A percentile compares a stretch with the other conserved stretches of the same genome.
Conservation (phyloP, 2,888 invertebrate species). For the Eilema caniola region DNA sequence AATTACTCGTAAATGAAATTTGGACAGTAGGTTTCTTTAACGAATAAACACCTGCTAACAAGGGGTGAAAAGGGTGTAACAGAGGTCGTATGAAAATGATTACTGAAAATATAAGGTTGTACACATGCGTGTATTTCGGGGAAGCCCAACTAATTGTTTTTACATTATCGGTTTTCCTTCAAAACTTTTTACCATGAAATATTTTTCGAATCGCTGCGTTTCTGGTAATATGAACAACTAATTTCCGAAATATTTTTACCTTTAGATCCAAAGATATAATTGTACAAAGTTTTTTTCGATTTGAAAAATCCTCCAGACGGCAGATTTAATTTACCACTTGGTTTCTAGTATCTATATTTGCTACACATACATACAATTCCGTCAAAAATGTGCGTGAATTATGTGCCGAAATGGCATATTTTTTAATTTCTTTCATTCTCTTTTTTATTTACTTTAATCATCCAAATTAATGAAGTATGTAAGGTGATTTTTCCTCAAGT, state of each 20-base stretch:
- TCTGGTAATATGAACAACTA: neutral
- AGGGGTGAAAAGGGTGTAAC: constrained; percentile 4
- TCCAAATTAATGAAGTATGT: neutral
- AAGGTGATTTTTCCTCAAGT: neutral
- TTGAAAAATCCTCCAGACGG: no score
- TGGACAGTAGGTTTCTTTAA: constrained; percentile 2
- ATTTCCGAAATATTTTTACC: neutral
- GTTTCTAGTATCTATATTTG: no score
- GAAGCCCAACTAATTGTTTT: neutral
- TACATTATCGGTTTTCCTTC: neutral
- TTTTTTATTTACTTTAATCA: neutral
- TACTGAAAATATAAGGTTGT: neutral
- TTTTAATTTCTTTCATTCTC: neutral
- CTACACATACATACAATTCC: no score
- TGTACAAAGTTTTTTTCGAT: no score
- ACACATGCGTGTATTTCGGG: neutral
- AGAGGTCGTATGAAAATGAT: constrained; percentile 4
- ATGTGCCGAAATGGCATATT: neutral
- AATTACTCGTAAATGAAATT: neutral
- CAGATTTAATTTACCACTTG: no score
- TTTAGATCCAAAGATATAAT: no score
- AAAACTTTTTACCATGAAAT: neutral
- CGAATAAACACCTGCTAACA: constrained; percentile 4
- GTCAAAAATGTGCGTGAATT: neutral
- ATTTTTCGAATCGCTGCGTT: neutral